Conservation (phyloP, 2,113 vertebrate species). For the Aphyosemion australe region DNA sequence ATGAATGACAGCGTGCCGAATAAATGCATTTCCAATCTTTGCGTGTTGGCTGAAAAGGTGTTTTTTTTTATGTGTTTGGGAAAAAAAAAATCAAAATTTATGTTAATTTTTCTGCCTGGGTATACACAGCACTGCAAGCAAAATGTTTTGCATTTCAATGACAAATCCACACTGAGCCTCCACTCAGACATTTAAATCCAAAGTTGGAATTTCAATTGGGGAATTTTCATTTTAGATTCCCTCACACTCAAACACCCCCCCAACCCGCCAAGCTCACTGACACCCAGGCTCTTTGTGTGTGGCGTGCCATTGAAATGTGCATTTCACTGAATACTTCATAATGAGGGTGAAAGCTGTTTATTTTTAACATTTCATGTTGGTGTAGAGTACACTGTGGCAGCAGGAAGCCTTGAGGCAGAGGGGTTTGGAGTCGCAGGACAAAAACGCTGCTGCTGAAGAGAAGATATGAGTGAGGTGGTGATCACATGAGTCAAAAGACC, state of each 20-base stretch:
- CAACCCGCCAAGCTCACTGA: conserved; percentile 47
- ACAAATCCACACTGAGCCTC: conserved; percentile 65
- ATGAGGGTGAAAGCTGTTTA: conserved; percentile 40
- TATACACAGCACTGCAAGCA: conserved; percentile 50
- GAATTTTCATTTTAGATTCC: conserved; percentile 51
- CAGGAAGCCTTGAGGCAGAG: conserved; percentile 21
- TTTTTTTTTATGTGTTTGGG: conserved; percentile 44
- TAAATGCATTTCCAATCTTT: conserved; percentile 61
- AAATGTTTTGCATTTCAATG: conserved; percentile 74
- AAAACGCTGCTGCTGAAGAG: conserved; percentile 6
- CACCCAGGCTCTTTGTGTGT: conserved; percentile 46
- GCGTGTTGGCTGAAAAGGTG: conserved; percentile 54
- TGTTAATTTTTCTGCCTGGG: conserved; percentile 61
- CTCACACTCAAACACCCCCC: conserved; percentile 20
- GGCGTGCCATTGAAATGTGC: conserved; percentile 49
- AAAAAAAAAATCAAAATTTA: conserved; percentile 58
- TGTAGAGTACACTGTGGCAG: conserved; percentile 19
- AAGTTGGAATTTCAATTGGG: conserved; percentile 65
- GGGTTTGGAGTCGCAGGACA: conserved; percentile 5
- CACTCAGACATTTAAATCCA: conserved; percentile 76
- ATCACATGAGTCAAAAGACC: conserved; percentile 16
- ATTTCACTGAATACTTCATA: conserved; percentile 46
- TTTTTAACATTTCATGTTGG: conserved; percentile 32
- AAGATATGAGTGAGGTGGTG: background rate
- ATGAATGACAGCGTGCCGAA: conserved; percentile 66